Base-by-base conservation (phyloP, 2,797 vertebrate species). In the Neosilurus mollespiculum region DNA sequence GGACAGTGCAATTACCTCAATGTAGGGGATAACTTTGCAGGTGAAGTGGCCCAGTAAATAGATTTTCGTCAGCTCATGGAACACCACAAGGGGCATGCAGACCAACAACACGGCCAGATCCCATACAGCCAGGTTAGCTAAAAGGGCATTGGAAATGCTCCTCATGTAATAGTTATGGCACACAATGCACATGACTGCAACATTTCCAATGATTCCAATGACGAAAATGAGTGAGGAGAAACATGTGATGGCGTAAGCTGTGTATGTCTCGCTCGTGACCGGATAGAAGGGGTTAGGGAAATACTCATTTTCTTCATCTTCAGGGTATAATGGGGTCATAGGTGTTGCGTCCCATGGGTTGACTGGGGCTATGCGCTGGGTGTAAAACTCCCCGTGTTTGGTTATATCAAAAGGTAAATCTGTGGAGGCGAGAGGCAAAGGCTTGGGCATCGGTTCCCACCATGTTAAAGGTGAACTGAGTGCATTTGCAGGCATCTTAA, bases 111-210 rank as follows among this genome's bases (percentile, higher is more conserved):
- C 95, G 54, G 96, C 94, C 83, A 98, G 98, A 93, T 99, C 98
- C 98, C 98, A 99, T 61, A 99, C 96, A 1, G 98, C 98, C 89
- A 99, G 86, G 86, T 99, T 99, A 78, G 98, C 98, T 90, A 99
- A 89, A 79, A 99, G 95, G 2, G 98, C 98, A 91, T 99, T 99
- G 87, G 98, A 99, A 92, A 99, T 99, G 92, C 97, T 99, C 91
- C 97, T 95, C 98, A 99, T 99, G 91, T 99, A 98, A 93, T 98
- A 99, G 93, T 99, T 99, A 89, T 99, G 98, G 86, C 97, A 99
- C 87, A 99, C 98, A 80, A 99, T 97, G 92, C 98, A 99, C 94
- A 99, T 96, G 89, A 99, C 97, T 37, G 98, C 96, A 80, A 99
- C 94, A 92, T 99, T 99, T 66, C 97, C 98, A 26, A 96, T 94